phyloP scores from a whole-genome alignment of 2,888 invertebrate genomes.

The Xanthorhoe designata region DNA sequence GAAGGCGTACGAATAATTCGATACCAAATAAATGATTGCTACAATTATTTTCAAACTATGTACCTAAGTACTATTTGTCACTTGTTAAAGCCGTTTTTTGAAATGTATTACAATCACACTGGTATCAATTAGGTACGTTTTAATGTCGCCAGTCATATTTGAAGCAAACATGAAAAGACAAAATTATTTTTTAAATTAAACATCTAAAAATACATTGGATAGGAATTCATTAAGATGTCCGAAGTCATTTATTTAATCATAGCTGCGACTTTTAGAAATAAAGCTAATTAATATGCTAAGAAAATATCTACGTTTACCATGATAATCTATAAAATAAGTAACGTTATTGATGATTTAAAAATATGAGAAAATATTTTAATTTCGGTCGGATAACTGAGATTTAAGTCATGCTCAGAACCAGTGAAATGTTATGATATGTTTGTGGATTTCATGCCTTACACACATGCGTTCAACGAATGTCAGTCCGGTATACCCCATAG shows the following conservation, averaged over 20 bases:
- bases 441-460: conserved; percentile 12
- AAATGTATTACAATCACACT: conserved; percentile 17
- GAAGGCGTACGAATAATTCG: conserved; percentile 27
- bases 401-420: conserved; percentile 9
- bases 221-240: not conserved
- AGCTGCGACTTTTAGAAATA: not conserved
- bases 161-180: conserved; percentile 57
- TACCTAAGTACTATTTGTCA: not conserved
- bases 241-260: not conserved
- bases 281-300: not conserved
- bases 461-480: conserved; percentile 2
- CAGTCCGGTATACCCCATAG: conserved; percentile 3
- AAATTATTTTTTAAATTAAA: conserved; percentile 14
- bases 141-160: conserved; percentile 60
- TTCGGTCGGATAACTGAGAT: not conserved
- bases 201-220: conserved; percentile 4
- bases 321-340: not conserved
- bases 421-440: not conserved
- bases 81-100: not conserved
- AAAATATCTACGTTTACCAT: not conserved
- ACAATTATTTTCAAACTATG: not conserved
- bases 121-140: conserved; percentile 46
- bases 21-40: conserved; percentile 33
- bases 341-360: not conserved
- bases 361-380: conserved; percentile 2